phyloP scores from a whole-genome alignment of 1,140 invertebrate species.

The Samia ricini region DNA sequence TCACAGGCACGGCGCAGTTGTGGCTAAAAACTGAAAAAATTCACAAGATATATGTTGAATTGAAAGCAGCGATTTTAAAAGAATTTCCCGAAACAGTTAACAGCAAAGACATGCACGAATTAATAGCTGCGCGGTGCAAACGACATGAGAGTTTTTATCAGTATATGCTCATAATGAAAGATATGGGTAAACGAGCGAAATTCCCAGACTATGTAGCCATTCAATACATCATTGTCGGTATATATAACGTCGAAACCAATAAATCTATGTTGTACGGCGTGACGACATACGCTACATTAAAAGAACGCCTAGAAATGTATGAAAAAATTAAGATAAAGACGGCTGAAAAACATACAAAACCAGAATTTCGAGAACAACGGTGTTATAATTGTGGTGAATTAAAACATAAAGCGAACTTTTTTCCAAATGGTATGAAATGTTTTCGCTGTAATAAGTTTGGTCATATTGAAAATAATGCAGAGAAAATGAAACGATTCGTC shows the following conservation, averaged over 20 bases:
- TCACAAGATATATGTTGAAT: neutral
- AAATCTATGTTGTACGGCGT: neutral
- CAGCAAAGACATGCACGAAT: slow-evolving; percentile 1
- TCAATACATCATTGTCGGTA: slow-evolving; percentile 4
- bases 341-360: neutral
- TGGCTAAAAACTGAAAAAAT: slow-evolving; percentile 1
- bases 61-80: neutral
- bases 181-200: neutral
- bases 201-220: slow-evolving; percentile 5
- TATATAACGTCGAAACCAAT: neutral
- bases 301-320: neutral
- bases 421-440: neutral
- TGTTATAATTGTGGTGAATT: slow-evolving; percentile 1
- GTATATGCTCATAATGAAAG: slow-evolving; percentile 3
- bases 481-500: neutral
- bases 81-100: neutral
- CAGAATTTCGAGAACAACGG: too few species aligned
- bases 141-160: neutral
- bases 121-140: neutral
- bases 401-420: neutral
- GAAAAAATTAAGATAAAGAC: neutral
- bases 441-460: neutral
- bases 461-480: neutral
- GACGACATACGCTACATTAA: neutral
- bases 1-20: neutral